These are phyloP conservation scores for Drosophila stalkeri DNA, from an alignment of 2,888 invertebrate genomes.

Conservation along the genomic window DNA sequence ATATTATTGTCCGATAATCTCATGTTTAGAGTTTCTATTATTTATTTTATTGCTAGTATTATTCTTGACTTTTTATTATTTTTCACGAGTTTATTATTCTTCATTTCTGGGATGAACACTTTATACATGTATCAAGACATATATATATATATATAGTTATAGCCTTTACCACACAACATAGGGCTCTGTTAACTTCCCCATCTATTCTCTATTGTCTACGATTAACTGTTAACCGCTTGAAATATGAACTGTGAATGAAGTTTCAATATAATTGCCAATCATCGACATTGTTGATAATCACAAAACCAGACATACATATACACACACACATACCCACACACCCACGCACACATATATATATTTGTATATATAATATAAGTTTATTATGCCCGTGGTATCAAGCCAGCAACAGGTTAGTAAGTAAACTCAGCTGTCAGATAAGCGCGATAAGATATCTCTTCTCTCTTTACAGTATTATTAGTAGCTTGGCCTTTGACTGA, in stretches of 20 bases:
- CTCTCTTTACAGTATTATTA: slow-evolving; percentile 1
- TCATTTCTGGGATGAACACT: neutral
- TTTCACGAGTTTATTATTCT: neutral
- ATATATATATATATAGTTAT: neutral
- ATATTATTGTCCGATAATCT: neutral
- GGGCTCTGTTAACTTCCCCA: slow-evolving; percentile 36
- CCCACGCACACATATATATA: neutral
- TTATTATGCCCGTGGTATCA: slow-evolving; percentile 2
- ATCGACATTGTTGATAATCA: slow-evolving; percentile 45
- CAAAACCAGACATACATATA: neutral
- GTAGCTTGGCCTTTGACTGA: neutral
- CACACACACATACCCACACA: neutral
- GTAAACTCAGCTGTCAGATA: slow-evolving; percentile 33
- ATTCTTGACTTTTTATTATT: neutral
- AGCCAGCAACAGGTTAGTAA: slow-evolving; percentile 27
- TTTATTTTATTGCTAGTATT: neutral
- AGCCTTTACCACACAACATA: slow-evolving; percentile 47
- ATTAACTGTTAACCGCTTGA: slow-evolving; percentile 19
- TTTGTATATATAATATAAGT: neutral
- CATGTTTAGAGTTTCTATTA: neutral
- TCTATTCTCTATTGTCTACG: slow-evolving; percentile 8
- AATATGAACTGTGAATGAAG: slow-evolving; percentile 32
- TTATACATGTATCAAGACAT: neutral
- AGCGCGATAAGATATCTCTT: slow-evolving; percentile 54
- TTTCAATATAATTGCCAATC: slow-evolving; percentile 42